These are phyloP conservation scores for Tetragonisca angustula DNA, from an alignment of 2,888 invertebrate genomes.

Conservation along the genomic window DNA sequence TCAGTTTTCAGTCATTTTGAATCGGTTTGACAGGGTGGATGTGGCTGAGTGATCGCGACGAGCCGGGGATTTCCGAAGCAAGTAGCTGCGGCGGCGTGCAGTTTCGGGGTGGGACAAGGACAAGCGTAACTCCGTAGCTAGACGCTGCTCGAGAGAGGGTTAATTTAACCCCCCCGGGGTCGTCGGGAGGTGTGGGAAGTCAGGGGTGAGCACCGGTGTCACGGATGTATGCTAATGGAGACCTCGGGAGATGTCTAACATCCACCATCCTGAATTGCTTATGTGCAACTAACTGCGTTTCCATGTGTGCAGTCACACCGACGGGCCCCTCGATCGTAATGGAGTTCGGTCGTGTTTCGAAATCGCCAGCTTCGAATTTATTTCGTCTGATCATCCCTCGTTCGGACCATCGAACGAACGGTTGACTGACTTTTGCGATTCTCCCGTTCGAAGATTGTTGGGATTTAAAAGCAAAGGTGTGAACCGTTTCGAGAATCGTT, in stretches of 20 bases:
- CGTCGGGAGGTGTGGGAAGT: slow-evolving; percentile 71
- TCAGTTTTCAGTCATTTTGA: slow-evolving; percentile 44
- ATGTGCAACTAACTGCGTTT: slow-evolving; percentile 61
- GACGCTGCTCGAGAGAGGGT: slow-evolving; percentile 66
- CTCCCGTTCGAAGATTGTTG: background rate
- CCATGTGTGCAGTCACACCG: slow-evolving; percentile 14
- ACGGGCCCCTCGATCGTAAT: slow-evolving; percentile 33
- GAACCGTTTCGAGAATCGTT: background rate
- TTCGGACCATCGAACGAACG: background rate
- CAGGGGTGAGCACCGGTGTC: slow-evolving; percentile 75
- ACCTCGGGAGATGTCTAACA: slow-evolving; percentile 80
- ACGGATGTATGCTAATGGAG: slow-evolving; percentile 82
- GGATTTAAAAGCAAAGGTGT: background rate
- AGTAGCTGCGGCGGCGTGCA: slow-evolving; percentile 16
- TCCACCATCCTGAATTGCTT: slow-evolving; percentile 75
- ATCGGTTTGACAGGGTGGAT: slow-evolving; percentile 34
- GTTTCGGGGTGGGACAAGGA: slow-evolving; percentile 48
- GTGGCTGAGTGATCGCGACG: slow-evolving; percentile 9
- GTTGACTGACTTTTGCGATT: background rate
- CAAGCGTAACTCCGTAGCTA: slow-evolving; percentile 49
- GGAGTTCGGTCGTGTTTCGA: slow-evolving; percentile 46
- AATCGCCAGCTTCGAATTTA: slow-evolving; percentile 47
- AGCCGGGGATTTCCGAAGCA: slow-evolving; percentile 38
- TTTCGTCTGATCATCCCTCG: background rate
- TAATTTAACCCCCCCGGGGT: slow-evolving; percentile 74